Evolutionary conservation across 2,888 invertebrate genomes (phyloP).

Genomic region (Dermolepida albohirtum): DNA sequence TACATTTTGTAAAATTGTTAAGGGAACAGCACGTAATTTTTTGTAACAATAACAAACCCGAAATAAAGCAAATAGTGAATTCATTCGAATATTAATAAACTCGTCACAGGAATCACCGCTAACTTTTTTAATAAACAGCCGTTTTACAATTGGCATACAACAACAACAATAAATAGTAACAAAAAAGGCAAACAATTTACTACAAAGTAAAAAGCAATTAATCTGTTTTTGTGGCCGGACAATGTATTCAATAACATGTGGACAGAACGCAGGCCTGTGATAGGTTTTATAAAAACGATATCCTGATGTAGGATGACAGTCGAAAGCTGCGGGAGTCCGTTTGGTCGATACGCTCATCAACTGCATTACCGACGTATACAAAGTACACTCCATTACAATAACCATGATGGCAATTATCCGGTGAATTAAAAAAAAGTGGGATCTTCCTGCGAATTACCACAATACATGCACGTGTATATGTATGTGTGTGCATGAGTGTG

Average conservation of each 20-base stretch:
- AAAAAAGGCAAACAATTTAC: constrained; percentile 38
- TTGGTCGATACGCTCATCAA: constrained; percentile 59
- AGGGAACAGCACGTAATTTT: too few species aligned
- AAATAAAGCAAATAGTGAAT: constrained; percentile 10
- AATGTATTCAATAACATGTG: constrained; percentile 62
- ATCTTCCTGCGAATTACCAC: constrained; percentile 36
- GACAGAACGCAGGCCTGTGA: constrained; percentile 52
- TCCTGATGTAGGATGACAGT: constrained; percentile 48
- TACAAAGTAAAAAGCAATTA: constrained; percentile 60
- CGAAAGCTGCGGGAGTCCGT: constrained; percentile 52
- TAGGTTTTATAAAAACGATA: constrained; percentile 51
- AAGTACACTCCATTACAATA: constrained; percentile 53
- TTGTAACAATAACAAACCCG: neutral
- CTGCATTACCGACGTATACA: constrained; percentile 58
- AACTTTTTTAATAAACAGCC: constrained; percentile 35
- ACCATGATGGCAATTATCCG: constrained; percentile 43
- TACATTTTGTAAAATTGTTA: too few species aligned
- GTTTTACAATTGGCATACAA: constrained; percentile 29
- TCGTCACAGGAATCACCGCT: constrained; percentile 24
- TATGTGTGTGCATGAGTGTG: neutral
- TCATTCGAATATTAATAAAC: constrained; percentile 28
- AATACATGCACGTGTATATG: constrained; percentile 16
- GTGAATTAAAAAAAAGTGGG: constrained; percentile 37
- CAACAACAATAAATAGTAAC: constrained; percentile 37
- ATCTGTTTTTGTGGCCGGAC: constrained; percentile 60